Evolutionary conservation across 2,888 invertebrate species (phyloP).

Genomic region (Tetropium fuscum): DNA sequence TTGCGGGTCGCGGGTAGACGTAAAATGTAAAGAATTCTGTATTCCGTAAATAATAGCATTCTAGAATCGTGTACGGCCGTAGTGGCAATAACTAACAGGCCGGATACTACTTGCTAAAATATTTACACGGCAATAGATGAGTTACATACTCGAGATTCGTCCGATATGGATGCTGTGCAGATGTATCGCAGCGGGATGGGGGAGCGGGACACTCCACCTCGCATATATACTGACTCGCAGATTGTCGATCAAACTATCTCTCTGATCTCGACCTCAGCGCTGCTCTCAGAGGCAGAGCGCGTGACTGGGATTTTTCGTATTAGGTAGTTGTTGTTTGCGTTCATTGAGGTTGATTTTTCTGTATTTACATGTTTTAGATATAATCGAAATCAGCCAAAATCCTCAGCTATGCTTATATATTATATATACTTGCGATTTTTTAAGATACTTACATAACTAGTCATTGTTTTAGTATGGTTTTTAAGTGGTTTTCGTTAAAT

Average conservation of each 20-base stretch:
- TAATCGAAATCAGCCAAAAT: too few relatives aligned
- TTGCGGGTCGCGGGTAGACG: constrained; percentile 42
- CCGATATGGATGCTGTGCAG: constrained; percentile 43
- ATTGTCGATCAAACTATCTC: constrained; percentile 27
- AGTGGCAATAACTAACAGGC: constrained; percentile 59
- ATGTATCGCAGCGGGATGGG: constrained; percentile 12
- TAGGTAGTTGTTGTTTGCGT: too few relatives aligned
- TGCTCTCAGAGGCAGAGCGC: constrained; percentile 3
- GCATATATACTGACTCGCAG: constrained; percentile 15
- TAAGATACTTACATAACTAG: too few relatives aligned
- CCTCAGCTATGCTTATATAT: too few relatives aligned
- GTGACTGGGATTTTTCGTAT: constrained; percentile 3
- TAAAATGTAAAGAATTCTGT: constrained; percentile 62
- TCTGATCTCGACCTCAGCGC: constrained; percentile 15
- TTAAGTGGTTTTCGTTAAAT: too few relatives aligned
- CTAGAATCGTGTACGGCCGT: constrained; percentile 60
- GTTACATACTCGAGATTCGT: constrained; percentile 53
- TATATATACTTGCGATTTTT: too few relatives aligned
- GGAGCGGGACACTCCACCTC: background rate
- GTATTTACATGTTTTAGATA: too few relatives aligned
- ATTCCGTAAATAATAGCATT: constrained; percentile 64
- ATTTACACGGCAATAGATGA: constrained; percentile 58
- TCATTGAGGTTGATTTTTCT: too few relatives aligned
- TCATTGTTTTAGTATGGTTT: too few relatives aligned
- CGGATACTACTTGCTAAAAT: constrained; percentile 56